These are phyloP conservation scores for Drosophila subpulchrella DNA, from an alignment of 1,140 invertebrate genomes.

Conservation along the genomic window DNA sequence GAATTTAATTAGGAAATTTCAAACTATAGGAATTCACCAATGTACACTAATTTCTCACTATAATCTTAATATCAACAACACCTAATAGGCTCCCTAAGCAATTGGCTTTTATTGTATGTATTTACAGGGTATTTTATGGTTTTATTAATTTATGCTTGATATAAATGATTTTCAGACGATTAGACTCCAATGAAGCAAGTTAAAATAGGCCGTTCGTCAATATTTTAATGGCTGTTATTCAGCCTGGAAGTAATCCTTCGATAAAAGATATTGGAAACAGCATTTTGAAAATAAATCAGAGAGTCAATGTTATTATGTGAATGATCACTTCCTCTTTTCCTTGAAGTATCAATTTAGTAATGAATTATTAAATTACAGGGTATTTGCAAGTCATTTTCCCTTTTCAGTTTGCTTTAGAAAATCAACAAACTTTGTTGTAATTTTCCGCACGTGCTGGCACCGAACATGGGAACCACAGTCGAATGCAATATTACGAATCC, in stretches of 20 bases:
- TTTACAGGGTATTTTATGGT: background rate
- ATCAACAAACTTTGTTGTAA: conserved; percentile 12
- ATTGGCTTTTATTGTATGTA: background rate
- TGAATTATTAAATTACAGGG: background rate
- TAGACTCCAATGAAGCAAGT: background rate
- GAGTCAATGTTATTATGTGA: background rate
- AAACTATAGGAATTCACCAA: background rate
- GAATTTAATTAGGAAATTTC: conserved; percentile 1
- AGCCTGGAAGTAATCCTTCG: background rate
- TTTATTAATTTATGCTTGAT: background rate
- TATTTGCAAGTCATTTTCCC: conserved; percentile 3
- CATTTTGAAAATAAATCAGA: background rate
- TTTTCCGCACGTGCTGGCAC: conserved; percentile 48
- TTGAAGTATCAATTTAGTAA: too few relatives aligned
- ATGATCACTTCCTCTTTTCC: background rate
- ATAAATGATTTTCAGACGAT: background rate
- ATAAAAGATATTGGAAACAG: background rate
- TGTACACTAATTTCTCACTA: background rate
- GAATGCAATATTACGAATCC: conserved; percentile 2
- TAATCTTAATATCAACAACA: conserved; percentile 2
- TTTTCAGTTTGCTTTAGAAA: conserved; percentile 8
- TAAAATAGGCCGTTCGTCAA: background rate
- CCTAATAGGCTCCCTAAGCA: background rate
- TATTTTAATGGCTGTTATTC: too few relatives aligned
- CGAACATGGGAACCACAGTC: conserved; percentile 22